Evolutionary conservation across 2,888 invertebrate species (phyloP), one percentile per base, ranked within the genome.

Genomic region (Syrphus vitripennis): DNA sequence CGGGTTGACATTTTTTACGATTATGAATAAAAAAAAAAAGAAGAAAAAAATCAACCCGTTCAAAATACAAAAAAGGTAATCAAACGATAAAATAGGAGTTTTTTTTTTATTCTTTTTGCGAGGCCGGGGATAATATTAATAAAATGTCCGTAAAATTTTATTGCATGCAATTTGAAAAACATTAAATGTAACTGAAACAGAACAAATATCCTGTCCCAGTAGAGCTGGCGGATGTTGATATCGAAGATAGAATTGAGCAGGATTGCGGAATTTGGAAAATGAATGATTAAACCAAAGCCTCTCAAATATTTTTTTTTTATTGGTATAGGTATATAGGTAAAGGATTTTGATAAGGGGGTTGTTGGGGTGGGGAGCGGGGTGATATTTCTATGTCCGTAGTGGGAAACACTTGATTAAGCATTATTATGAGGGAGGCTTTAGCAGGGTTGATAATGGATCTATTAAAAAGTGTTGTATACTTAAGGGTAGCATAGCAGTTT

Each of bases 131-230:
- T 83, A 74, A 83, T 70, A 79, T 74, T 74, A 70, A 78, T 83
- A 83, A 78, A 83, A 83, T 45, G 79, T 70, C 63, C 72, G 74
- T 83, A 69, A 83, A 83, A 78, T 83, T 63, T 83, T 78, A 83
- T 83, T 78, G 55, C 79, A 69, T 55, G 63, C 83, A 83, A 83
- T 83, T 79, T 79, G 74, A 69, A 63, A 55, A 48, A 48, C 74
- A 78, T 78, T 78, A 83, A 83, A 83, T 74, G 74, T 74, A 48
- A 63, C 78, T 78, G 69, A 31, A 67, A 48, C 78, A 40, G 50
- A 26, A 55, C 48, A 63, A 83, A 83, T 69, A 69, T 78, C 83
- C 40, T 45, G 45, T 24, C 29, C 57, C 31, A n/a, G 6, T 40
- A 29, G 71, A 34, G 59, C 71, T 40, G 59, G 34, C 67, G 67